Base-by-base conservation (phyloP, 2,797 vertebrate genomes). In the Mus caroli region DNA sequence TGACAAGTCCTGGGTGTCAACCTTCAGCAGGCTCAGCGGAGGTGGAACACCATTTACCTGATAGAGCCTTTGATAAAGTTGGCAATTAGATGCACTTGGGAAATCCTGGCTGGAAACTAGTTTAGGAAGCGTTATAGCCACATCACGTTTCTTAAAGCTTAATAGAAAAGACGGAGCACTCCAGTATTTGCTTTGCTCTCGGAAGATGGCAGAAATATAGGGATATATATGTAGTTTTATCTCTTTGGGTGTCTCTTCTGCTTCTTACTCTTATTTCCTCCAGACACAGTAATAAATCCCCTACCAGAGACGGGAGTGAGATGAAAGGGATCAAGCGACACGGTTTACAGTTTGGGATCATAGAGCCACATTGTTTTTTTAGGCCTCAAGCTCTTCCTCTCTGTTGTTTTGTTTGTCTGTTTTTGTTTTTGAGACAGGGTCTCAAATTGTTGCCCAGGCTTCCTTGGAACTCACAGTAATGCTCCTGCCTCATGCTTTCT, bases 81-180 rank as follows among this genome's bases (percentile, higher is more conserved):
- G 79, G 93, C 97, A 95, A 97, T 98, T 97, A 97, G 95, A 95
- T 83, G 96, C 95, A 95, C 94, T 98, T 87, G 95, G 96, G 94
- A 95, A 97, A 94, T 40, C 80, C 95, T 95, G 89, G 60, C 96
- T 97, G 88, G 96, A 95, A 96, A 75, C 58, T 22, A 67, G 60
- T 95, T 96, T 97, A 93, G n/a, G 60, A 90, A 91, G 94, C 76
- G 73, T 88, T 75, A 92, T 62, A 54, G n/a, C 73, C 89, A 62
- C 46, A 46, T 60, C 94, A 92, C 87, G 22, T 96, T 97, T 96
- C 94, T 85, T 96, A 90, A 95, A 95, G 88, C 60, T 91, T 94
- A 96, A 96, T 88, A 62, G 94, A 88, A 82, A 71, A 93, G 89
- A 95, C 37, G 77, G 60, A 94, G 34, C 58, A 43, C 56, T 94